Evolutionary conservation across 2,113 vertebrate genomes (phyloP).

Genomic region (Chaetodon auriga): DNA sequence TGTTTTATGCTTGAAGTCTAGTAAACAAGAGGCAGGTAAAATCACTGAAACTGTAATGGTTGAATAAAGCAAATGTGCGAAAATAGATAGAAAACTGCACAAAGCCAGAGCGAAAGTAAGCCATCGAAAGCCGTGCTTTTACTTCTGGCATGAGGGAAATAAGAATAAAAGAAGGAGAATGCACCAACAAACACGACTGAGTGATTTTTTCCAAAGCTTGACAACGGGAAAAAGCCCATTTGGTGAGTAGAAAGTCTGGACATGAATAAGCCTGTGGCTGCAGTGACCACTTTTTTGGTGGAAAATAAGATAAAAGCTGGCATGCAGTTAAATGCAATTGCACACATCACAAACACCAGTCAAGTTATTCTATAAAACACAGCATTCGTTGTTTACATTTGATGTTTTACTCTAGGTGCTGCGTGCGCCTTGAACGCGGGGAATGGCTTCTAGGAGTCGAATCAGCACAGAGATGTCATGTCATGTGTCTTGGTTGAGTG

Average conservation of each 20-base stretch:
- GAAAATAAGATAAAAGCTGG: conserved; percentile 70
- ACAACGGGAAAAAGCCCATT: conserved; percentile 54
- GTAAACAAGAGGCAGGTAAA: conserved; percentile 47
- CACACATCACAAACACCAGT: conserved; percentile 67
- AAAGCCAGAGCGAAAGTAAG: conserved; percentile 18
- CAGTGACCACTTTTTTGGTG: conserved; percentile 61
- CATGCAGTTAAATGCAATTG: conserved; percentile 79
- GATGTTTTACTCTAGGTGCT: conserved; percentile 18
- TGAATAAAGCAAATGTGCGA: conserved; percentile 38
- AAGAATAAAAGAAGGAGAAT: conserved; percentile 9
- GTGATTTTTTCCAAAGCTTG: conserved; percentile 38
- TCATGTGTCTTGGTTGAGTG: conserved; percentile 41
- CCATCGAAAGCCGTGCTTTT: conserved; percentile 10
- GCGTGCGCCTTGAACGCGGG: conserved; percentile 14
- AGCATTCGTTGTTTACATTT: conserved; percentile 42
- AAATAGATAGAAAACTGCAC: conserved; percentile 21
- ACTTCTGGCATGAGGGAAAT: neutral
- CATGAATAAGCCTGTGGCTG: conserved; percentile 69
- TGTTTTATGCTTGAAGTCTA: conserved; percentile 22
- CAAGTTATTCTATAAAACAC: conserved; percentile 49
- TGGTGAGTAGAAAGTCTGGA: conserved; percentile 45
- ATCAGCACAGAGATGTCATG: conserved; percentile 25
- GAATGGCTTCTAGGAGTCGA: conserved; percentile 12
- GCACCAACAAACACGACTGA: conserved; percentile 18
- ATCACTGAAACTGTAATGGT: conserved; percentile 40